These are phyloP conservation scores for Camponotus pennsylvanicus DNA, from an alignment of 1,140 invertebrate species.

Conservation along the genomic window DNA sequence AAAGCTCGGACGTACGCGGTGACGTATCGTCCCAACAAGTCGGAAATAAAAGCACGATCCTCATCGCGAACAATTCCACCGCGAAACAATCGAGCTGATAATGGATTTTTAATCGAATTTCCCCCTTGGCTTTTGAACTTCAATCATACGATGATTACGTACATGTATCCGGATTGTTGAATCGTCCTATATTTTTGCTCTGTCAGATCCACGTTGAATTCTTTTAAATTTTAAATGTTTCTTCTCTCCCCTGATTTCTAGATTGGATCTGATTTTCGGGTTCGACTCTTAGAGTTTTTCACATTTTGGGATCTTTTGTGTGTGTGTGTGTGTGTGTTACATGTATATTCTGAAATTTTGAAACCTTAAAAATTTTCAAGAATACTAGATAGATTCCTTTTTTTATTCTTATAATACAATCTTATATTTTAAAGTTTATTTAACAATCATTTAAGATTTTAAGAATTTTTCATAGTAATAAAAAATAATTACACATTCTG, in stretches of 20 bases:
- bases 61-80: constrained; percentile 28
- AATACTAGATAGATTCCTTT: not conserved
- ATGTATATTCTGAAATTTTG: not conserved
- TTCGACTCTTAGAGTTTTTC: not conserved
- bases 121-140: constrained; percentile 2
- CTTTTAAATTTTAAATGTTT: not conserved
- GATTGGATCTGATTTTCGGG: not conserved
- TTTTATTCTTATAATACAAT: not conserved
- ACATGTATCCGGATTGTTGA: constrained; percentile 23
- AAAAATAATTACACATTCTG: no score
- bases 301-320: not conserved
- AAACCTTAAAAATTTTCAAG: not conserved
- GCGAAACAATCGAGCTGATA: constrained; percentile 35
- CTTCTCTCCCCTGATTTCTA: no score
- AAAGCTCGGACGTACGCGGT: constrained; percentile 12
- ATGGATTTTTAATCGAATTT: constrained; percentile 60
- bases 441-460: no score
- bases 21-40: constrained; percentile 29
- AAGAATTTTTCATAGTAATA: no score
- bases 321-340: no score
- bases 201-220: not conserved
- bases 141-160: constrained; percentile 41
- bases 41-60: constrained; percentile 54
- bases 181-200: not conserved
- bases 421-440: no score